Evolutionary conservation across 2,797 vertebrate species (phyloP).

Genomic region (Halcyon leucocephala): DNA sequence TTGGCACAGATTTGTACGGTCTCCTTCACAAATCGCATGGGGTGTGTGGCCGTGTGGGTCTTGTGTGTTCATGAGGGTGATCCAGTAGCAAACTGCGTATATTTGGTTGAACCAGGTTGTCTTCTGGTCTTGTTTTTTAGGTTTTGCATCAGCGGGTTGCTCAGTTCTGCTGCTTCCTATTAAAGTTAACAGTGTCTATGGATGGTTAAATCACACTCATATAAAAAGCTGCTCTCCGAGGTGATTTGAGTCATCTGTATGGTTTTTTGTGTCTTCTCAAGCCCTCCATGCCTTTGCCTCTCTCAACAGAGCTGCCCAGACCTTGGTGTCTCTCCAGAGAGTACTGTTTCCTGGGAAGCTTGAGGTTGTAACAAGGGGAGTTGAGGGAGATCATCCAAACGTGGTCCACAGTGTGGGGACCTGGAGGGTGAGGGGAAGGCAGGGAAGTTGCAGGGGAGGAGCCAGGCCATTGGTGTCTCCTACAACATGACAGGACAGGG

Average conservation of each 20-base stretch:
- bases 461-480: background rate
- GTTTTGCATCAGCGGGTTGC: background rate
- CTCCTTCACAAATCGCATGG: background rate
- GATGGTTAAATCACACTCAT: background rate
- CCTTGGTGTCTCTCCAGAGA: no score
- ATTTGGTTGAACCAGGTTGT: background rate
- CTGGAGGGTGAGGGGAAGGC: background rate
- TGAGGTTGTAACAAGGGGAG: background rate
- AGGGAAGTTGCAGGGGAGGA: background rate
- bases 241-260: background rate
- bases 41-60: background rate
- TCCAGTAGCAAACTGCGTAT: background rate
- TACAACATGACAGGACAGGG: background rate
- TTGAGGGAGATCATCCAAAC: background rate
- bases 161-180: background rate
- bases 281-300: background rate
- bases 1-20: fast-evolving
- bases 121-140: background rate
- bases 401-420: background rate
- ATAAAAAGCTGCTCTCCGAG: background rate
- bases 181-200: background rate
- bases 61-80: fast-evolving
- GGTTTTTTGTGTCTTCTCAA: background rate
- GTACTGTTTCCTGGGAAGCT: background rate
- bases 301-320: background rate